Conservation (phyloP, 2,888 invertebrate species). For the Operophtera brumata region DNA sequence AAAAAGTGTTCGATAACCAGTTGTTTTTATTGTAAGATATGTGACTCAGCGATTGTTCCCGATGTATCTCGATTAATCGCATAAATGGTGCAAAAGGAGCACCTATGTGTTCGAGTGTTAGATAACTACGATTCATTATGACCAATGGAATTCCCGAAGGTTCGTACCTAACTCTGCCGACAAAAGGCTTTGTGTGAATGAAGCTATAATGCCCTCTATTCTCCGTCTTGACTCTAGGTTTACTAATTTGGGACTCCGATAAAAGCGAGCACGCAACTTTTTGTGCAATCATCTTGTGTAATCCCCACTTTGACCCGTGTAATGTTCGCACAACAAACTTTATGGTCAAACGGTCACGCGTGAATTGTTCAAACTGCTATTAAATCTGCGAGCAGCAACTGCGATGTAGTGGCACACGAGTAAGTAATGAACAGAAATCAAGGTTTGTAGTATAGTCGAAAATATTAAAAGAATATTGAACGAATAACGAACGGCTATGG, state of each 20-base stretch:
- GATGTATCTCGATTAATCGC: not conserved
- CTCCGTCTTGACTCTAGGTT: constrained; percentile 12
- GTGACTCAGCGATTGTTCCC: not conserved
- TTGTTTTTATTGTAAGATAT: not conserved
- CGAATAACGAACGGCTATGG: too few relatives aligned
- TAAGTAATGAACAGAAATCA: not conserved
- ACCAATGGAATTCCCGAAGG: constrained; percentile 16
- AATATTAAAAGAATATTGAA: too few relatives aligned
- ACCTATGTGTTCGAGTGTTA: constrained; percentile 7
- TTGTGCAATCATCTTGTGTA: constrained; percentile 26
- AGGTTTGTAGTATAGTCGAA: not conserved
- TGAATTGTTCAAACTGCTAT: constrained; percentile 49
- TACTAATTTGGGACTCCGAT: constrained; percentile 26
- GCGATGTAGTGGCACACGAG: constrained; percentile 13
- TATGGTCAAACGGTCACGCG: constrained; percentile 45
- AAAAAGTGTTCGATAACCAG: not conserved
- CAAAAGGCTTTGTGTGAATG: constrained; percentile 19
- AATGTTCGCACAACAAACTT: constrained; percentile 38
- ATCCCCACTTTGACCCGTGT: constrained; percentile 26
- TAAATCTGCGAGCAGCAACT: constrained; percentile 42
- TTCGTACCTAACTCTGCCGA: constrained; percentile 2
- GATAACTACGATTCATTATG: constrained; percentile 14
- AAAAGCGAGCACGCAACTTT: constrained; percentile 20
- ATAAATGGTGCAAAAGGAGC: constrained; percentile 7
- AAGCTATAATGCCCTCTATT: constrained; percentile 14